These are phyloP conservation scores for Nomada ruficornis DNA, from an alignment of 2,888 invertebrate genomes.

Conservation along the genomic window DNA sequence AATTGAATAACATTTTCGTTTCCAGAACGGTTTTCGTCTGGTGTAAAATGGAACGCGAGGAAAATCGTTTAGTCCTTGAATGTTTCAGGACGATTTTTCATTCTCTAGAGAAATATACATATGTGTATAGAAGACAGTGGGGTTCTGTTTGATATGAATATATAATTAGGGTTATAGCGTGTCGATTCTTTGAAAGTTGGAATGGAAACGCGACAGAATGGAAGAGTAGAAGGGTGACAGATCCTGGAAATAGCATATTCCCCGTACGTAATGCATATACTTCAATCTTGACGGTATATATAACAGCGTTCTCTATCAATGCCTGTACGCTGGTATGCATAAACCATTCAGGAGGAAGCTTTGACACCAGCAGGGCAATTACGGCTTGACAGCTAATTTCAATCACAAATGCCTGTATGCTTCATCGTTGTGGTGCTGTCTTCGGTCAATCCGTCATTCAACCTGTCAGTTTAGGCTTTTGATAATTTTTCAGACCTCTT, in stretches of 20 bases:
- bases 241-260: constrained; percentile 41
- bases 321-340: constrained; percentile 15
- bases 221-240: neutral
- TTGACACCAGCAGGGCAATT: constrained; percentile 31
- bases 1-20: neutral
- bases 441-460: neutral
- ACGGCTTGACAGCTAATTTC: constrained; percentile 34
- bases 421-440: constrained; percentile 14
- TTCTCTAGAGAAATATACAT: too few species aligned
- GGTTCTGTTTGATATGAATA: constrained; percentile 13
- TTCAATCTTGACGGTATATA: constrained; percentile 11
- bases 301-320: constrained; percentile 29
- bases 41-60: too few species aligned
- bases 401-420: constrained; percentile 16
- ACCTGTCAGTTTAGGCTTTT: too few species aligned
- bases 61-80: neutral
- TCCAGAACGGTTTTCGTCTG: too few species aligned
- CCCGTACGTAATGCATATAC: constrained; percentile 22
- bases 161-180: constrained; percentile 3
- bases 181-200: constrained; percentile 22
- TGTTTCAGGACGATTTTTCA: neutral
- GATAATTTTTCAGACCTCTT: neutral
- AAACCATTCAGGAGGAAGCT: constrained; percentile 35
- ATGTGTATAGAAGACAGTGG: neutral
- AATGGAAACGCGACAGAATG: constrained; percentile 17